A percentile compares a stretch with the other conserved stretches of the same genome.
These are phyloP conservation scores for Thryonomys swinderianus DNA, from an alignment of 2,113 vertebrate species.

Conservation along the genomic window DNA sequence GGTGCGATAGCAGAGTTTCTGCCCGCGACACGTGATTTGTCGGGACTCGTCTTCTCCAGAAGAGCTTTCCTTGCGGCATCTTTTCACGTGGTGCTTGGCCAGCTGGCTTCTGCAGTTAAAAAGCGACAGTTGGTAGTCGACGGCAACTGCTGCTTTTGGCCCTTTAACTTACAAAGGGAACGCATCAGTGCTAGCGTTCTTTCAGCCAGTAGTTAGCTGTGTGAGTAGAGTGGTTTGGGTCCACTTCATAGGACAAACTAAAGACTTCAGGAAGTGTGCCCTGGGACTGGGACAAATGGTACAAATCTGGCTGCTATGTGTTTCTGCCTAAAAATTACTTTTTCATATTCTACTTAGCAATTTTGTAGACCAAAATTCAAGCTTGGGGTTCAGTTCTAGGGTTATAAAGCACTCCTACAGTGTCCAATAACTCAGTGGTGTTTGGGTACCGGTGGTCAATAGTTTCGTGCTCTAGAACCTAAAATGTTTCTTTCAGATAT, in stretches of 20 bases:
- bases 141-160: not conserved
- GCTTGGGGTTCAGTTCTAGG: not conserved
- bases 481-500: constrained; percentile 4
- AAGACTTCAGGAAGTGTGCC: not conserved
- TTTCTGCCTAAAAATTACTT: constrained; percentile 47
- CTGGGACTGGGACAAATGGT: not conserved
- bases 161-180: not conserved
- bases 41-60: constrained; percentile 42
- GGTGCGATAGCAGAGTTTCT: not conserved
- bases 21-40: constrained; percentile 65
- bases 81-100: constrained; percentile 64
- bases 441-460: not conserved
- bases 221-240: constrained; percentile 1
- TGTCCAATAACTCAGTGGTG: not conserved
- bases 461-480: not conserved
- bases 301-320: not conserved
- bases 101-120: not conserved
- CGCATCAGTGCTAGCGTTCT: not conserved
- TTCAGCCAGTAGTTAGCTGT: not conserved
- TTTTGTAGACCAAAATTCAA: not conserved
- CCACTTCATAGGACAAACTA: not conserved
- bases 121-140: constrained; percentile 33
- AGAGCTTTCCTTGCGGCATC: constrained; percentile 68
- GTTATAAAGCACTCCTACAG: not conserved
- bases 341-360: constrained; percentile 21